A percentile compares a stretch with the other conserved stretches of the same genome.
phyloP scores from a whole-genome alignment of 2,797 vertebrate genomes.

The Graptemys geographica region DNA sequence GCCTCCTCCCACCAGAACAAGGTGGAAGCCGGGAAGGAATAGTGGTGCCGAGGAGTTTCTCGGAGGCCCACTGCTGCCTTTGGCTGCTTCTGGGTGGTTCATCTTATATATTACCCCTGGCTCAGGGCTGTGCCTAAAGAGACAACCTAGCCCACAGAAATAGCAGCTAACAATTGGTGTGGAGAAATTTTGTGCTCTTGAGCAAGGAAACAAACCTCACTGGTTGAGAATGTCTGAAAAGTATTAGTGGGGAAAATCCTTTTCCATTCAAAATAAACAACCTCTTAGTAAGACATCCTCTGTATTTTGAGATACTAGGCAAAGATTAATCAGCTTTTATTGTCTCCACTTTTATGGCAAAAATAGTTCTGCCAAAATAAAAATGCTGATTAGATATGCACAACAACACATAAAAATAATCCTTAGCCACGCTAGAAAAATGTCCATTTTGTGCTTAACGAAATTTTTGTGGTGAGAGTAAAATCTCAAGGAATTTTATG shows the following conservation, averaged over 20 bases:
- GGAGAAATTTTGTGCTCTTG: not conserved
- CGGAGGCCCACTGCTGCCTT: not conserved
- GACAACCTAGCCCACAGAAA: not conserved
- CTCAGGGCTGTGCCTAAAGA: not conserved
- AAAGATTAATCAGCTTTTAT: slow-evolving; percentile 35
- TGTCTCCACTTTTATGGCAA: slow-evolving; percentile 52
- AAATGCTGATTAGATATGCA: slow-evolving; percentile 56
- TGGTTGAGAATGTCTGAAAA: slow-evolving; percentile 28
- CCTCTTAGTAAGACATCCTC: not conserved
- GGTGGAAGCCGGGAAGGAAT: not conserved
- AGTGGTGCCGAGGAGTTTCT: not conserved
- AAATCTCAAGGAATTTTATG: slow-evolving; percentile 38
- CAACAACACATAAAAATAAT: slow-evolving; percentile 67
- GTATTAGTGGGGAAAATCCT: slow-evolving; percentile 2
- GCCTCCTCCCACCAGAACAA: not conserved
- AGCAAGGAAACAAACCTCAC: slow-evolving; percentile 35
- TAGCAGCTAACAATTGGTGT: not conserved
- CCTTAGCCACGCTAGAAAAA: slow-evolving; percentile 52
- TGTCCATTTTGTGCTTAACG: slow-evolving; percentile 54
- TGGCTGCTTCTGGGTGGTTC: not conserved
- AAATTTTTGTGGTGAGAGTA: slow-evolving; percentile 48
- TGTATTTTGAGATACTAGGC: slow-evolving; percentile 32
- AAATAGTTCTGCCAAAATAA: slow-evolving; percentile 34
- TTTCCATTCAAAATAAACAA: slow-evolving; percentile 59
- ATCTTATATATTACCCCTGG: not conserved